Conservation (phyloP, 2,888 invertebrate genomes). For the Rhagonycha fulva region DNA sequence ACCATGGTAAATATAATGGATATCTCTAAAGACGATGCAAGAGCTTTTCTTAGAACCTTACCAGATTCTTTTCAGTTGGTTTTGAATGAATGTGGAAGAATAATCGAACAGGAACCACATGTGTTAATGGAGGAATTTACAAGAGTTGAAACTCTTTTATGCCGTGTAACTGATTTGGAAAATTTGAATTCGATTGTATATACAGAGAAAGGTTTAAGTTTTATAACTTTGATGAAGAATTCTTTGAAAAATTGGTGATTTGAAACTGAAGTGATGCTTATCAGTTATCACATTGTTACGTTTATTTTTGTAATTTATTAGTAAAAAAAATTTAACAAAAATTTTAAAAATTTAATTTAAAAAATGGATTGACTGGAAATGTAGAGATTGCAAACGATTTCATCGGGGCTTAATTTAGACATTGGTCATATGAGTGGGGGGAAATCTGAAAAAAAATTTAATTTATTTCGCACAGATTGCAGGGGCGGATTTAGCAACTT, state of each 20-base stretch:
- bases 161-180: constrained; percentile 14
- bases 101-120: constrained; percentile 41
- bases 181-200: neutral
- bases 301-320: neutral
- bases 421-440: no score
- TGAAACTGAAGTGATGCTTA: neutral
- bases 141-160: constrained; percentile 31
- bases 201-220: neutral
- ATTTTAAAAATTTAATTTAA: no score
- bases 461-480: no score
- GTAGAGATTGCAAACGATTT: no score
- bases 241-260: constrained; percentile 31
- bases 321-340: no score
- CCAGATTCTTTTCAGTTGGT: constrained; percentile 43
- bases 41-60: constrained; percentile 37
- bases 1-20: constrained; percentile 32
- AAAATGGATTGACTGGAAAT: no score
- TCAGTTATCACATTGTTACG: neutral
- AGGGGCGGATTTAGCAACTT: no score
- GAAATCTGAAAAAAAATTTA: no score
- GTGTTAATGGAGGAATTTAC: constrained; percentile 39
- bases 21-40: constrained; percentile 33
- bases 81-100: constrained; percentile 45
- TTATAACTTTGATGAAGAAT: constrained; percentile 19
- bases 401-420: no score